Conservation (phyloP, 2,113 vertebrate genomes). For the Proterorhinus semilunaris region DNA sequence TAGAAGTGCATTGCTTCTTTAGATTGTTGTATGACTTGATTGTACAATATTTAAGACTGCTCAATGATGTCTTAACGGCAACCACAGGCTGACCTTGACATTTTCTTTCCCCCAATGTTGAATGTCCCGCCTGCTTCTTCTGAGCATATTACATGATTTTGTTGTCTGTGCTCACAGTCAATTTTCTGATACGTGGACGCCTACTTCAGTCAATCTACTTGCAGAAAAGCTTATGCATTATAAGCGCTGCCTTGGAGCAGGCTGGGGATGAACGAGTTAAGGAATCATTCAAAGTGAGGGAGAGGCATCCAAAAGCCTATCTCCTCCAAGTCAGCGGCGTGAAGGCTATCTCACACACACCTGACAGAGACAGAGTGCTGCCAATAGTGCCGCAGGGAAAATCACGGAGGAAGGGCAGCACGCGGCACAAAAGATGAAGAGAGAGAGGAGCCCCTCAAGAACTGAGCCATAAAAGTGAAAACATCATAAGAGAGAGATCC, state of each 20-base stretch:
- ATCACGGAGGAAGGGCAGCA: conserved; percentile 44
- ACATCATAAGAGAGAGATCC: conserved; percentile 32
- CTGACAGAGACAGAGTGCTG: conserved; percentile 66
- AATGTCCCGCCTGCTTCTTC: neutral
- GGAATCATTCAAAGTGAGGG: conserved; percentile 30
- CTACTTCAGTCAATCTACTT: conserved; percentile 18
- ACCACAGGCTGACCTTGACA: neutral
- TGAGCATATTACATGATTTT: neutral
- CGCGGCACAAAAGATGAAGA: conserved; percentile 33
- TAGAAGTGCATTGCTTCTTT: too few relatives aligned
- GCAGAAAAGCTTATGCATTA: conserved; percentile 5
- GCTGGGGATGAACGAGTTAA: conserved; percentile 47
- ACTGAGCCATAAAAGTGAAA: conserved; percentile 29
- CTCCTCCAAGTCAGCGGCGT: conserved; percentile 56
- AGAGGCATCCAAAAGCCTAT: conserved; percentile 57
- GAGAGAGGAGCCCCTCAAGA: conserved; percentile 29
- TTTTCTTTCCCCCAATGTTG: neutral
- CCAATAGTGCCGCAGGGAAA: conserved; percentile 60
- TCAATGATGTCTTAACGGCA: too few relatives aligned
- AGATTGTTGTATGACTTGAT: too few relatives aligned
- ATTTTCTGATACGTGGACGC: neutral
- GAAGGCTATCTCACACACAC: conserved; percentile 66
- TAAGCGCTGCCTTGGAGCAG: conserved; percentile 11
- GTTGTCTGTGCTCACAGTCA: neutral
- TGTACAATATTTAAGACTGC: too few relatives aligned